Base-by-base conservation (phyloP, 2,113 vertebrate species). In the Sphaerodactylus townsendi region DNA sequence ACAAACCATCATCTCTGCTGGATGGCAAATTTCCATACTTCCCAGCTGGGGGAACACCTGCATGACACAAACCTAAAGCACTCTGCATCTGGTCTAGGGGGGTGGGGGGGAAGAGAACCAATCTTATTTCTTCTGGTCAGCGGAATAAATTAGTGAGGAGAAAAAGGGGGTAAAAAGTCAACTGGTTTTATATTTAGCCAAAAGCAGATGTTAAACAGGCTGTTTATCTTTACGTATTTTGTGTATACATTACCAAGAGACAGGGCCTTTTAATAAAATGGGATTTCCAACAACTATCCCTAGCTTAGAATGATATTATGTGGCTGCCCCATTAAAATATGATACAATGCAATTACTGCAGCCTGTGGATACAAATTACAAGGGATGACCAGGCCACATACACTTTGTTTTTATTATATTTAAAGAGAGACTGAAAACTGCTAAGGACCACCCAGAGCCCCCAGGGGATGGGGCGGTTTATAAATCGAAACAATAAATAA, bases 1-100 rank as follows among this genome's bases (percentile, higher is more conserved):
- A 90, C 72, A 90, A 93, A 91, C 94, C 93, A 95, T 95, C 93
- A 95, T 91, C 94, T 93, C 93, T 94, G 89, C 89, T 79, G 90
- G 64, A 93, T 95, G 96, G 95, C 94, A 93, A 79, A 0, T 85
- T 82, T 95, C 95, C 95, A 96, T 83, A 77, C 89, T 95, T 87
- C 92, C 94, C 94, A 96, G 94, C 94, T 95, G 92, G 90, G 92
- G 94, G 92, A 95, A 91, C 96, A 96, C 96, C 96, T 96, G 96
- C 87, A 0, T 87, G 91, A 92, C 86, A 78, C 91, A 93, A 91
- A 91, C 83, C 82, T 83, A 81, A 96, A 89, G 89, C 91, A 73
- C 46, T 81, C 91, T 82, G 93, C 94, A 97, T 95, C 95, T 96
- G 95, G 85, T 95, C 23, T 33, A 28, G 33, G 25, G 48, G 53